Conservation (phyloP, 2,888 invertebrate genomes). For the Cataglyphis rosenhaueri region DNA sequence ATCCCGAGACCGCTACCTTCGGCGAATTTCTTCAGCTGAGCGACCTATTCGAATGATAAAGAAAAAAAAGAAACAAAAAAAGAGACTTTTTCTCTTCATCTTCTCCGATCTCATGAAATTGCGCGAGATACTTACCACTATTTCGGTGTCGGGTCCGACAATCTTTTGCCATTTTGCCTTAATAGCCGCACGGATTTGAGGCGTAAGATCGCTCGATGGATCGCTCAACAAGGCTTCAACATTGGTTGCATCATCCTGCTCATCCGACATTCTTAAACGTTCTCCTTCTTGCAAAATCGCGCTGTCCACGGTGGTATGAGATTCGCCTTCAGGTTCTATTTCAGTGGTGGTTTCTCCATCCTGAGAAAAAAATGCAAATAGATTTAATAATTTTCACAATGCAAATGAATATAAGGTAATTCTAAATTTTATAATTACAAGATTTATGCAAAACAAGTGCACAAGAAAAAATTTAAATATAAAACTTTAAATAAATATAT, state of each 20-base stretch:
- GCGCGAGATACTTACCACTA: conserved; percentile 89
- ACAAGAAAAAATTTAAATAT: not conserved
- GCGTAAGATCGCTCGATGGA: conserved; percentile 82
- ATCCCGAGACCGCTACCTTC: conserved; percentile 97
- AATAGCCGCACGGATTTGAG: conserved; percentile 93
- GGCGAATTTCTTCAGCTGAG: conserved; percentile 96
- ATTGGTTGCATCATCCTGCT: conserved; percentile 88
- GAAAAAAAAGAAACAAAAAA: not conserved
- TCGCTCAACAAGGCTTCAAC: conserved; percentile 85
- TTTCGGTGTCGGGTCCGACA: conserved; percentile 92
- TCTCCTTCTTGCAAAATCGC: conserved; percentile 86
- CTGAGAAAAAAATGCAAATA: conserved; percentile 82
- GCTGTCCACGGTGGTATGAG: conserved; percentile 91
- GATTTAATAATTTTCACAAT: conserved; percentile 8
- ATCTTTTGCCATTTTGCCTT: conserved; percentile 94
- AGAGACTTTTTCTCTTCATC: not conserved
- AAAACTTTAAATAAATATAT: not conserved
- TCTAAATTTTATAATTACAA: conserved; percentile 16
- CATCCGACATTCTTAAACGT: conserved; percentile 87
- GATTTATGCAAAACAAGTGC: not conserved
- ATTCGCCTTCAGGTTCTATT: conserved; percentile 93
- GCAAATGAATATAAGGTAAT: not conserved
- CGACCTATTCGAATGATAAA: conserved; percentile 88
- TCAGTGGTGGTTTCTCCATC: conserved; percentile 89
- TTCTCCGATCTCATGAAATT: not conserved